Evolutionary conservation across 2,113 vertebrate genomes (phyloP).

Genomic region (Chitala chitala): DNA sequence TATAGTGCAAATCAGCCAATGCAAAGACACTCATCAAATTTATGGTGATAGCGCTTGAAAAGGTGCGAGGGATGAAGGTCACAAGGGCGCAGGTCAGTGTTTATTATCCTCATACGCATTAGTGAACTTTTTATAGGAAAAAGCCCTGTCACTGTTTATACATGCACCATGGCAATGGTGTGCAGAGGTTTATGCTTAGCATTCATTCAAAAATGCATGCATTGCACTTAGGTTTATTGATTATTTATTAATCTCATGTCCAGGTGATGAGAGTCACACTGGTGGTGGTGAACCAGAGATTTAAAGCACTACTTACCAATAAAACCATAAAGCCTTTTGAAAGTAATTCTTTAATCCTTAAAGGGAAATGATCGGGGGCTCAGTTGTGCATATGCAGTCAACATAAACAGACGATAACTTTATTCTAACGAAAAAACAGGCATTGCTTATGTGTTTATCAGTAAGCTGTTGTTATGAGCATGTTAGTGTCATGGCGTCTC

Average conservation of each 20-base stretch:
- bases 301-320: neutral
- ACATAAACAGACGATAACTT: neutral
- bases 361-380: neutral
- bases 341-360: neutral
- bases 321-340: constrained; percentile 1
- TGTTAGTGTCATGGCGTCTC: too few relatives aligned
- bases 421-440: neutral
- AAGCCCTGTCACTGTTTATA: neutral
- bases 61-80: neutral
- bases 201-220: neutral
- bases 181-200: neutral
- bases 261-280: neutral
- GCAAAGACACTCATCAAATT: neutral
- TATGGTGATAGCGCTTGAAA: neutral
- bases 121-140: neutral
- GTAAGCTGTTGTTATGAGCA: too few relatives aligned
- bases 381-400: neutral
- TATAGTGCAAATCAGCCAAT: neutral
- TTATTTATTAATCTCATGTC: neutral
- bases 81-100: neutral
- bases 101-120: neutral
- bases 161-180: neutral
- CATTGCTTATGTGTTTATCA: too few relatives aligned
- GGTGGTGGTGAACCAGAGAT: neutral
- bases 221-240: neutral